Conservation (phyloP, 2,113 vertebrate species). For the Centropristis striata region DNA sequence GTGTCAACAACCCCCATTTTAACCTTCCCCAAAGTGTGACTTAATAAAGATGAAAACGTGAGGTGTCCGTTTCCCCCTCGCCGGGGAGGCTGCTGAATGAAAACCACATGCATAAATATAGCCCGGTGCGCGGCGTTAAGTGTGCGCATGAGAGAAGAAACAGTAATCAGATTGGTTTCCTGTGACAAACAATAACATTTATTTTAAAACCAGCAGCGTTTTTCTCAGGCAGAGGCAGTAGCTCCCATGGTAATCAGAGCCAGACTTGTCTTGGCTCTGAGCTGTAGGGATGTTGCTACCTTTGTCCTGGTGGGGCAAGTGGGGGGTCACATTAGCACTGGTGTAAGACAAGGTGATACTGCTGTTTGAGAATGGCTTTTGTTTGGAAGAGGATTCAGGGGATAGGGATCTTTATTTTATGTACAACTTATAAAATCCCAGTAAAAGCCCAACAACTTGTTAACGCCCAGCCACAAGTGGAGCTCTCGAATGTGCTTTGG, state of each 20-base stretch:
- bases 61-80: slow-evolving; percentile 66
- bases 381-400: slow-evolving; percentile 29
- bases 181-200: slow-evolving; percentile 99
- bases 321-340: slow-evolving; percentile 88
- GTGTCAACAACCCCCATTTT: slow-evolving; percentile 76
- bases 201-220: slow-evolving; percentile 92
- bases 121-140: slow-evolving; percentile 87
- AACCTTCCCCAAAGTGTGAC: slow-evolving; percentile 81
- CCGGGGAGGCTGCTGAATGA: slow-evolving; percentile 80
- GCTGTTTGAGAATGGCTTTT: slow-evolving; percentile 43
- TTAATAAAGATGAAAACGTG: slow-evolving; percentile 80
- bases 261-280: slow-evolving; percentile 88
- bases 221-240: slow-evolving; percentile 91
- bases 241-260: slow-evolving; percentile 94
- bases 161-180: slow-evolving; percentile 97
- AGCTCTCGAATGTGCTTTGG: background rate
- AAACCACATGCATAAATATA: slow-evolving; percentile 97
- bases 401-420: slow-evolving; percentile 14
- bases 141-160: slow-evolving; percentile 85
- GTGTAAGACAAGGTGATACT: slow-evolving; percentile 33
- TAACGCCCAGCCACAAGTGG: background rate
- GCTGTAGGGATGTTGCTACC: slow-evolving; percentile 70
- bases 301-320: slow-evolving; percentile 85
- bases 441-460: slow-evolving; percentile 5
- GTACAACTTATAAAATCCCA: background rate